These are phyloP conservation scores for Hucho hucho DNA, from an alignment of 2,113 vertebrate genomes.

Conservation along the genomic window DNA sequence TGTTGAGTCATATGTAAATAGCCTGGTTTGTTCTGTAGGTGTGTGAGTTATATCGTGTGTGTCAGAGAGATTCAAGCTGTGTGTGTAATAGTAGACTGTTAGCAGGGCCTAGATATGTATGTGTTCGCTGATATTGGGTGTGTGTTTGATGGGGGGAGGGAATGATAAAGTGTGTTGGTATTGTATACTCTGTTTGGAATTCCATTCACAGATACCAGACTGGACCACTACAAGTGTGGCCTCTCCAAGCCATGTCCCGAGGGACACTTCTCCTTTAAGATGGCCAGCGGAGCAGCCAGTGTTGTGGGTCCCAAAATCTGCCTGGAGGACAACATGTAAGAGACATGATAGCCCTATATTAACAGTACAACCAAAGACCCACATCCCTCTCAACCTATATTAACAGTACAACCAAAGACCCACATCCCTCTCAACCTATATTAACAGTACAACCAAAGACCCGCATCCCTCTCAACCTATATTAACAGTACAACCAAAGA, in stretches of 20 bases:
- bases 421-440: too few species aligned
- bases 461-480: too few species aligned
- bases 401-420: too few species aligned
- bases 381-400: too few species aligned
- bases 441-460: too few species aligned
- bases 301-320: slow-evolving; percentile 96
- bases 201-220: slow-evolving; percentile 76
- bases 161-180: not conserved
- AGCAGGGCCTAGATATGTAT: not conserved
- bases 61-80: not conserved
- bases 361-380: too few species aligned
- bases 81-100: not conserved
- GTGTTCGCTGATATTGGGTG: not conserved
- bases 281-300: slow-evolving; percentile 93
- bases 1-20: not conserved
- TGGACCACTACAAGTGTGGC: slow-evolving; percentile 82
- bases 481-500: too few species aligned
- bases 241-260: slow-evolving; percentile 86
- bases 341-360: not conserved
- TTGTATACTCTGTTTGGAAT: slow-evolving; percentile 7
- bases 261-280: slow-evolving; percentile 93
- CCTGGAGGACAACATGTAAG: slow-evolving; percentile 91
- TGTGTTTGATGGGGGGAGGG: not conserved
- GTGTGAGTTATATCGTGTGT: too few species aligned
- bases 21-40: not conserved